Base-by-base conservation (phyloP, 2,797 vertebrate species). In the Thalassophryne amazonica region DNA sequence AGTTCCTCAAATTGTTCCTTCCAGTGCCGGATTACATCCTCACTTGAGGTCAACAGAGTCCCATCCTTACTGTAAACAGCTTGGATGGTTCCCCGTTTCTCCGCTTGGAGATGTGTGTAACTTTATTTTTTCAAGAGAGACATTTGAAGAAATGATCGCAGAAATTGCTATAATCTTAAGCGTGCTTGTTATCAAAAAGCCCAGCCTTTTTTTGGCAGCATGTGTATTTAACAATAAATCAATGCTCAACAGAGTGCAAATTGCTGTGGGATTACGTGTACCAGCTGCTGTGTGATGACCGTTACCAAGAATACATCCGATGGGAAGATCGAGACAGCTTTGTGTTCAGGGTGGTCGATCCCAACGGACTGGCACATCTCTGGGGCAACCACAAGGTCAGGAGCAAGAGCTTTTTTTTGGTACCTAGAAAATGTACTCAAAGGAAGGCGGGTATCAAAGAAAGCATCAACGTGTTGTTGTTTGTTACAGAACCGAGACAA, bases 381-480 rank as follows among this genome's bases (percentile, higher is more conserved):
- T 97, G 95, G 95, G 96, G 95, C 11, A 94, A 93, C 76, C 95
- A 98, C 76, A 98, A 97, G 92, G 94, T 96, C 50, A 84, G 33
- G 13, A 7, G 1, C 6, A 7, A 11, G 4, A 7, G 32, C 11
- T 52, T 10, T 22, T 14, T 19, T 29, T 20, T 31, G n/a, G n/a
- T n/a, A 24, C 39, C 85, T 78, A 83, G 80, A 27, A 53, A 72
- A 4, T 12, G 0, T 3, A 38, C 13, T 13, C 6, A 6, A 4
- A 3, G 14, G 16, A 4, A 5, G 10, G 24, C 6, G 15, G 14
- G 25, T 6, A 11, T 17, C 23, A 28, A 4, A 33, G n/a, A n/a
- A n/a, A n/a, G n/a, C n/a, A n/a, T n/a, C 28, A 14, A 4, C 10
- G 1, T n/a, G 2, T 8, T 6, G 14, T 41, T 1, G 47, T 7